These are phyloP conservation scores for Diploptera punctata DNA, from an alignment of 2,888 invertebrate species.

Conservation along the genomic window DNA sequence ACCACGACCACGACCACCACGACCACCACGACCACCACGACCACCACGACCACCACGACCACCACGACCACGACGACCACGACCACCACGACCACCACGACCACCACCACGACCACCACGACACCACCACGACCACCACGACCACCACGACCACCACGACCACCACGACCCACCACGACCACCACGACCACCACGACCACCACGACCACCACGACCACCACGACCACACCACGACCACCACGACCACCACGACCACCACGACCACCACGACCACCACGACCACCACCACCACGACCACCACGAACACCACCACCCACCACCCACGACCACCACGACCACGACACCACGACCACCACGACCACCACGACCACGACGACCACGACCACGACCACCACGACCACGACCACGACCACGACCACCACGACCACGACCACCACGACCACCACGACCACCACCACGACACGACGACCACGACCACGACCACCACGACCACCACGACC, in stretches of 20 bases:
- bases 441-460: neutral
- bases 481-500: constrained; percentile 7
- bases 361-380: neutral
- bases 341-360: neutral
- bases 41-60: neutral
- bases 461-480: neutral
- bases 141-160: neutral
- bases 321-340: neutral
- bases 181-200: neutral
- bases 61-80: neutral
- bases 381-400: neutral
- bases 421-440: neutral
- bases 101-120: neutral
- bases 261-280: neutral
- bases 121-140: too few relatives aligned
- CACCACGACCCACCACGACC: neutral
- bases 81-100: neutral
- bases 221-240: neutral
- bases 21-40: neutral
- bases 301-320: too few relatives aligned
- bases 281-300: too few relatives aligned
- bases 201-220: neutral
- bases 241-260: neutral
- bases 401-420: neutral
- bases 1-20: too few relatives aligned